Evolutionary conservation across 2,113 vertebrate genomes (phyloP).

Genomic region (Fukomys damarensis): DNA sequence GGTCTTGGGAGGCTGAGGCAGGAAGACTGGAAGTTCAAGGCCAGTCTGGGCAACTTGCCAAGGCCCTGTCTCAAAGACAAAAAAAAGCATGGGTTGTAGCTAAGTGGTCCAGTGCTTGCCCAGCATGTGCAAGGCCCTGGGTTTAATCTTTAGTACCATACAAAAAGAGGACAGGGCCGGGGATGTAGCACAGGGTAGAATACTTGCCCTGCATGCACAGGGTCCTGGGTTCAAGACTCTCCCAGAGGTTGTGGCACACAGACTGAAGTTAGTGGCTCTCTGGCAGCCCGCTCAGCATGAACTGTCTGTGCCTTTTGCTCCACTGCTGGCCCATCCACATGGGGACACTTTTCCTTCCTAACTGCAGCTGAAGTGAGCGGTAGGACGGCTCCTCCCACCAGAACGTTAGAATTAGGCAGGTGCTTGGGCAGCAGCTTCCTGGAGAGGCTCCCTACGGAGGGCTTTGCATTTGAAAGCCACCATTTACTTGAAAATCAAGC

Average conservation of each 20-base stretch:
- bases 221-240: not conserved
- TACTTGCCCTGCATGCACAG: not conserved
- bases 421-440: not conserved
- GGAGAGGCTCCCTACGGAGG: conserved; percentile 10
- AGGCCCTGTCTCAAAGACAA: not conserved
- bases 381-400: not conserved
- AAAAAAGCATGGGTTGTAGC: not conserved
- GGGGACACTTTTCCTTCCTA: not conserved
- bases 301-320: fast-evolving
- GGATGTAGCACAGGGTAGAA: not conserved
- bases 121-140: not conserved
- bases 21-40: not conserved
- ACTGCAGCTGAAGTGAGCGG: fast-evolving
- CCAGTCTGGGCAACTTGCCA: not conserved
- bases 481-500: not conserved
- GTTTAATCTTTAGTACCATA: not conserved
- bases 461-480: not conserved
- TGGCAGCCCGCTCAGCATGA: not conserved
- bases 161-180: not conserved
- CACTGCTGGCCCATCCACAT: not conserved
- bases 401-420: not conserved
- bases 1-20: not conserved
- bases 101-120: not conserved
- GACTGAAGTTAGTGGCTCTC: fast-evolving
- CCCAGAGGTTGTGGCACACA: not conserved